A percentile compares a stretch with the other conserved stretches of the same genome.
Conservation (phyloP, 2,888 invertebrate species). For the Heliconius ismenius region DNA sequence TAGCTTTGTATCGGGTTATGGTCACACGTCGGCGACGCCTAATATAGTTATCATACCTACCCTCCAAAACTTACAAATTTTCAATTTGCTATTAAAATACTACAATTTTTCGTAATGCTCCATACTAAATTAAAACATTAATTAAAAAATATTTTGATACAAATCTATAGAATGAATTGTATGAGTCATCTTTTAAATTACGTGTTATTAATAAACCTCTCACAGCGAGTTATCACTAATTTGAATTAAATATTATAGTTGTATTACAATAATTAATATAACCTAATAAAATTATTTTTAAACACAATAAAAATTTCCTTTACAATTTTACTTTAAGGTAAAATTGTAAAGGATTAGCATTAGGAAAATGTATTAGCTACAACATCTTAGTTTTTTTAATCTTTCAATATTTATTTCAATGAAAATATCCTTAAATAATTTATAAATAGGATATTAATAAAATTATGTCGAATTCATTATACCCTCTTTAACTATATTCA, state of each 20-base stretch:
- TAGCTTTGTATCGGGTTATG: slow-evolving; percentile 41
- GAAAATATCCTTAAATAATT: not conserved
- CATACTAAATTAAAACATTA: not conserved
- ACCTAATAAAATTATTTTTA: too few relatives aligned
- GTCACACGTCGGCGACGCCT: slow-evolving; percentile 47
- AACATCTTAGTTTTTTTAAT: not conserved
- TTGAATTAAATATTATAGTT: not conserved
- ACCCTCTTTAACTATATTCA: not conserved
- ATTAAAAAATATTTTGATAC: not conserved
- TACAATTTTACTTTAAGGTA: not conserved
- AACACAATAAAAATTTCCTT: not conserved
- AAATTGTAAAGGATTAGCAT: not conserved
- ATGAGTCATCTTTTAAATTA: slow-evolving; percentile 16
- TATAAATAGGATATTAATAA: not conserved
- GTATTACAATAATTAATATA: not conserved
- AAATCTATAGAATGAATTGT: not conserved
- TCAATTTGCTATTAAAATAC: not conserved
- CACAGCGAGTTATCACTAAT: not conserved
- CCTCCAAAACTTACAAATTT: not conserved
- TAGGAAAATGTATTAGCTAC: not conserved
- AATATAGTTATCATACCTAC: slow-evolving; percentile 8
- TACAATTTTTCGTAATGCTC: not conserved
- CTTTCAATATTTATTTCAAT: not conserved
- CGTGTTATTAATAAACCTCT: not conserved
- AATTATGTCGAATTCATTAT: not conserved